phyloP scores from a whole-genome alignment of 2,888 invertebrate species.

The Sipha maydis region DNA sequence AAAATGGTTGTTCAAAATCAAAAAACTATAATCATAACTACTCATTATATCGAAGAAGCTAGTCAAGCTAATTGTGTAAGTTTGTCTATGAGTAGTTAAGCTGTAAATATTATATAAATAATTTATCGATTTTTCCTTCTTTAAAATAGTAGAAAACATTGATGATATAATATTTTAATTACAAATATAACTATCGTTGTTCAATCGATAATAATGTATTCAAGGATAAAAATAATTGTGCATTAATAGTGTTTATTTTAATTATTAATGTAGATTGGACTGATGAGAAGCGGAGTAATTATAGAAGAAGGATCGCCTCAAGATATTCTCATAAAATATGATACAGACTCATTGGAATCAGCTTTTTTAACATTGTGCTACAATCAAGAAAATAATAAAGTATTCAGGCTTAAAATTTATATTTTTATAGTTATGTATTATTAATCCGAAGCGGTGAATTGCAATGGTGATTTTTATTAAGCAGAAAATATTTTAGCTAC shows the following conservation, averaged over 20 bases:
- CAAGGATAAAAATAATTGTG: no score
- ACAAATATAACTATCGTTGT: not conserved
- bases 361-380: conserved; percentile 70
- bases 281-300: conserved; percentile 70
- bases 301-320: conserved; percentile 69
- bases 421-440: no score
- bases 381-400: conserved; percentile 68
- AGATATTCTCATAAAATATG: conserved; percentile 66
- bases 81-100: not conserved
- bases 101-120: no score
- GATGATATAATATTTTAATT: no score
- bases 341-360: conserved; percentile 68
- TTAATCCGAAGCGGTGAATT: no score
- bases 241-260: no score
- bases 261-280: conserved; percentile 65
- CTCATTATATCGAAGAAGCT: conserved; percentile 65
- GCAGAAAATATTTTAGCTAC: no score
- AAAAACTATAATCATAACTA: conserved; percentile 65
- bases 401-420: not conserved
- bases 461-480: no score
- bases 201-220: no score
- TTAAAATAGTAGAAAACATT: no score
- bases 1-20: conserved; percentile 60
- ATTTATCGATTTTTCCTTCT: not conserved
- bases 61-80: conserved; percentile 39